Evolutionary conservation across 2,888 invertebrate species (phyloP), one percentile per base, ranked within the genome.

Genomic region (Hypselothyrea guttata): DNA sequence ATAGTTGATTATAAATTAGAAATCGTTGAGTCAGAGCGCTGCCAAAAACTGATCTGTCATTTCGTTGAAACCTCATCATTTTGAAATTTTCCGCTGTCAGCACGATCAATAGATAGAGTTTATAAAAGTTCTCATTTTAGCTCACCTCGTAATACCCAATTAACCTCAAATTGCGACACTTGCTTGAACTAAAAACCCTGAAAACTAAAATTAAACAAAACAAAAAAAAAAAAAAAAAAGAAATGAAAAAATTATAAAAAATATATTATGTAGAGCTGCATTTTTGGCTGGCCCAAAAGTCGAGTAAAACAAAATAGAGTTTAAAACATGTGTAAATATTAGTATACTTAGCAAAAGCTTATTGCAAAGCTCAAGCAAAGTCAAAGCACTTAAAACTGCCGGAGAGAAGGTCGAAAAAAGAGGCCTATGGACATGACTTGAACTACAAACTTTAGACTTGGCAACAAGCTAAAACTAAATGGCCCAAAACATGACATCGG

Each of bases 271-370:
- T 55, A 54, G 54, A 61, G 49, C 51, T 70, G 48, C 53, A 54
- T 69, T 81, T 75, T 77, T 74, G 81, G 77, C 71, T 74, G 77
- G 81, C 60, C 71, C 81, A 81, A 74, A 77, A 71, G 59, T 41
- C 34, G 44, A 42, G 37, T 47, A 11, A 37, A 42, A 15, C 9
- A 12, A 4, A 51, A 8, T 45, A 28, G 46, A 41, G 27, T 33
- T 49, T 16, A 56, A 54, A 44, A 52, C 22, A 51, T 40, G 45
- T 33, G 28, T 42, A 31, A 64, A 37, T 37, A 16, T 37, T 28
- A 13, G 46, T 42, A 22, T 22, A 22, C 13, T 41, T 18, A 49
- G 35, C 34, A 42, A 34, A 31, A 58, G 63, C 57, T 54, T 57
- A 63, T 63, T 64, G 59, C 66, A 61, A 59, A 72, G 48, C 57